Percentiles rank a stretch among this genome's conserved stretches.
Evolutionary conservation across 2,113 vertebrate species (phyloP).

Genomic region (Myrmecophaga tridactyla): DNA sequence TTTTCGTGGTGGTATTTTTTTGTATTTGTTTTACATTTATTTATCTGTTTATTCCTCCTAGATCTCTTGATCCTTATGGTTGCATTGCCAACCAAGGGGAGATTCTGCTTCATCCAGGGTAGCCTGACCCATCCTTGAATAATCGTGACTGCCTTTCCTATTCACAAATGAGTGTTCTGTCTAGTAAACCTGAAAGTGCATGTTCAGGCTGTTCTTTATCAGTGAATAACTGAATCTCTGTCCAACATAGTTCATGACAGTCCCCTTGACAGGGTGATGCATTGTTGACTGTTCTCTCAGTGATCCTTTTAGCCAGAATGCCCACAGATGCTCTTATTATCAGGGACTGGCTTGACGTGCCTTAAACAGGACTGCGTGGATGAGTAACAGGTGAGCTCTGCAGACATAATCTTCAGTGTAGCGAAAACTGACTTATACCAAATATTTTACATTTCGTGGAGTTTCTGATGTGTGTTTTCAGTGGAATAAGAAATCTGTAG

Average conservation of each 20-base stretch:
- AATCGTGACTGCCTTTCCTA: neutral
- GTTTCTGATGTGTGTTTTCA: neutral
- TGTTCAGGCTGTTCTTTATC: neutral
- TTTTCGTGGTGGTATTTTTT: neutral
- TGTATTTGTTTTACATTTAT: neutral
- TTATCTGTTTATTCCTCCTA: neutral
- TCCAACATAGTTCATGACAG: neutral
- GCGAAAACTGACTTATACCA: neutral
- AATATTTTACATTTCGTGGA: neutral
- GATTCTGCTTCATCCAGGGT: neutral
- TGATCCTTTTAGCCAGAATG: neutral
- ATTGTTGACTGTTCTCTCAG: neutral
- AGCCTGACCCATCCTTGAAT: neutral
- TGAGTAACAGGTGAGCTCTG: neutral
- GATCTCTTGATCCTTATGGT: neutral
- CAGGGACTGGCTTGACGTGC: neutral
- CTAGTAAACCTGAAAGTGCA: neutral
- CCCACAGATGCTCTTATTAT: neutral
- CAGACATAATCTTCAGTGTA: neutral
- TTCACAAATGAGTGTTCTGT: neutral
- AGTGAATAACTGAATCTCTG: neutral
- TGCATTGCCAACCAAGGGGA: neutral
- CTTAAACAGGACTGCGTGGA: neutral
- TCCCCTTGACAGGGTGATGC: neutral
- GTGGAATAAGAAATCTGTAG: neutral